Conservation (phyloP, 2,797 vertebrate species). For the Paedocypris micromegethes region DNA sequence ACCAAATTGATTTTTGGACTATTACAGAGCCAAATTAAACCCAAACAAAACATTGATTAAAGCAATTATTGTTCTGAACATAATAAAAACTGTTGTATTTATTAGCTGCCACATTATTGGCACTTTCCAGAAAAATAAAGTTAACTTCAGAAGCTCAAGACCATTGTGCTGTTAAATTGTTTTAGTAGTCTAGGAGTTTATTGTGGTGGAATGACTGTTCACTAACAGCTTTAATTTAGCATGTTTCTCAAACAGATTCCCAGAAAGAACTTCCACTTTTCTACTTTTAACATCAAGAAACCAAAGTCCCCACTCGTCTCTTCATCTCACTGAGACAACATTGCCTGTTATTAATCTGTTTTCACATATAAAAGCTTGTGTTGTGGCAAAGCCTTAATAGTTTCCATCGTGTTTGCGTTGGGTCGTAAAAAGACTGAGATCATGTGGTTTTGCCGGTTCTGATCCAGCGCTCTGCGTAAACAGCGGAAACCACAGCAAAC, state of each 20-base stretch:
- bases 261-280: slow-evolving; percentile 7
- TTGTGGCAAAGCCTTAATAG: slow-evolving; percentile 36
- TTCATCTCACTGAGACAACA: slow-evolving; percentile 21
- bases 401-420: slow-evolving; percentile 38
- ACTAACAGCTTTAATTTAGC: slow-evolving; percentile 11
- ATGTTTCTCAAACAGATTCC: slow-evolving; percentile 10
- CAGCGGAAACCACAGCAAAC: slow-evolving; percentile 35
- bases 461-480: slow-evolving; percentile 23
- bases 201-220: slow-evolving; percentile 1
- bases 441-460: slow-evolving; percentile 34
- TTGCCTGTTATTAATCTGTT: slow-evolving; percentile 42
- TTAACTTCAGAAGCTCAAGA: too few species aligned
- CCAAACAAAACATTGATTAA: too few species aligned
- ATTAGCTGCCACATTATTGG: too few species aligned
- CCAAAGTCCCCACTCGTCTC: slow-evolving; percentile 25
- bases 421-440: slow-evolving; percentile 40
- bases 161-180: too few species aligned
- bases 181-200: slow-evolving; percentile 18
- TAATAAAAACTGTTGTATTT: too few species aligned
- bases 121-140: slow-evolving; percentile 8
- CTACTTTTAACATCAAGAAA: slow-evolving; percentile 37
- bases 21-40: too few species aligned
- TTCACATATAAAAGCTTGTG: slow-evolving; percentile 36
- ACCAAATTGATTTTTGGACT: too few species aligned
- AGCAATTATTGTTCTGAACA: too few species aligned